Evolutionary conservation across 2,888 invertebrate species (phyloP), one percentile per base, ranked within the genome.

Genomic region (Agriopis leucophaearia): DNA sequence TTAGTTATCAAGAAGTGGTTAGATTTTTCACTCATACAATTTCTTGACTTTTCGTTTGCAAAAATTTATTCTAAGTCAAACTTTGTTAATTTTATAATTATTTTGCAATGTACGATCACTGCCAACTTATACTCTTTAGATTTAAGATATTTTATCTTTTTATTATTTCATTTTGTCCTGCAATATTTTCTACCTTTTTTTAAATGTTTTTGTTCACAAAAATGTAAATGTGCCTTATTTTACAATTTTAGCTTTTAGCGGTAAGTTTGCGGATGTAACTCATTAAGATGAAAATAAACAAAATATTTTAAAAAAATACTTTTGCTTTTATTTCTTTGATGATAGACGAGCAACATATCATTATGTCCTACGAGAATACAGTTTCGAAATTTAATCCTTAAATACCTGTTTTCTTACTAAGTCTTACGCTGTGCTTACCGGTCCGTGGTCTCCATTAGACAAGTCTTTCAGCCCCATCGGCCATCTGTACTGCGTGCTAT

Each of bases 121-220:
- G 90, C 89, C 88, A 87, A 84, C 81, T 74, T 80, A 78, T 84
- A 83, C 79, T 81, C 79, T 72, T 69, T 81, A 78, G 72, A 35
- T 54, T 64, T 74, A 70, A 71, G 74, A 71, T 70, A 62, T 63
- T 54, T 68, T 69, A 58, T 50, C 7, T 35, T 63, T 5, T 27
- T 5, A 27, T 27, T 27, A 15, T 55, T 64, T 62, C 67, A 71
- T 70, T 71, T 64, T 40, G 66, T 71, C 72, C 70, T 69, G 70
- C 47, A 72, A 70, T 59, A 45, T 52, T 54, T 36, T 52, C 15
- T 62, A 62, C 64, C 52, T 15, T 16, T 66, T 47, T 57, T 68
- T 38, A 1, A 15, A 5, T 16, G 27, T 58, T 63, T 48, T 60
- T 40, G 36, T 59, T 47, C 27, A 60, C 59, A 42, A 73, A 75